A percentile compares a stretch with the other conserved stretches of the same genome.
These are phyloP conservation scores for Centrocercus urophasianus DNA, from an alignment of 2,113 vertebrate species.

Conservation along the genomic window DNA sequence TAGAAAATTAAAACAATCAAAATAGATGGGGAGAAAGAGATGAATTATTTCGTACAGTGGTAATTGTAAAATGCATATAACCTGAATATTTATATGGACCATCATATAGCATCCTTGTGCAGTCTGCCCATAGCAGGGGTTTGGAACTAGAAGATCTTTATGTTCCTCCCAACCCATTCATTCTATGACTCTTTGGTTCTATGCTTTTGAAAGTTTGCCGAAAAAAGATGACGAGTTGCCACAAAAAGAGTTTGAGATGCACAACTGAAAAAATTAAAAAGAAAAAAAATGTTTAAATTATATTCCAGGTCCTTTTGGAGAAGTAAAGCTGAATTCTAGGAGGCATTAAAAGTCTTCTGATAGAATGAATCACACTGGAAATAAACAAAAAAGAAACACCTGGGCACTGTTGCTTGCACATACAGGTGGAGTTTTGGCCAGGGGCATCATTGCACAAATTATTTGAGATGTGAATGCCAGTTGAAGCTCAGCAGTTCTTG, in stretches of 20 bases:
- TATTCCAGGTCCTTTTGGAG: fast-evolving
- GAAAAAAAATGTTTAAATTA: too few species aligned
- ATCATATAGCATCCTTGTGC: too few species aligned
- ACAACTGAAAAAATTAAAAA: fast-evolving
- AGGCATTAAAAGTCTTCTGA: background rate
- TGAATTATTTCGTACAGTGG: background rate
- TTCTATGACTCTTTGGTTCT: too few species aligned
- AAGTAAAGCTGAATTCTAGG: background rate
- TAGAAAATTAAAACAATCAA: background rate
- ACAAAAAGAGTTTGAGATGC: background rate
- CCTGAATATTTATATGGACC: background rate
- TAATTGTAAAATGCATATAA: fast-evolving
- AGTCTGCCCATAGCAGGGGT: background rate
- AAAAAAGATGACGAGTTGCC: fast-evolving
- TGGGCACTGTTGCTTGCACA: background rate
- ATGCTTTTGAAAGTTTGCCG: background rate
- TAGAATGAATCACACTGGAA: background rate
- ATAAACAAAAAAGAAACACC: background rate
- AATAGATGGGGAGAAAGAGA: background rate
- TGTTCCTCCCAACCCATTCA: too few species aligned
- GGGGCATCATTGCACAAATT: background rate
- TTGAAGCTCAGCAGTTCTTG: background rate
- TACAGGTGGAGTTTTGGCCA: background rate
- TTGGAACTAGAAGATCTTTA: too few species aligned
- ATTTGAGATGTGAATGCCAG: background rate